phyloP scores from a whole-genome alignment of 2,888 invertebrate species.

The Sisyra terminalis region DNA sequence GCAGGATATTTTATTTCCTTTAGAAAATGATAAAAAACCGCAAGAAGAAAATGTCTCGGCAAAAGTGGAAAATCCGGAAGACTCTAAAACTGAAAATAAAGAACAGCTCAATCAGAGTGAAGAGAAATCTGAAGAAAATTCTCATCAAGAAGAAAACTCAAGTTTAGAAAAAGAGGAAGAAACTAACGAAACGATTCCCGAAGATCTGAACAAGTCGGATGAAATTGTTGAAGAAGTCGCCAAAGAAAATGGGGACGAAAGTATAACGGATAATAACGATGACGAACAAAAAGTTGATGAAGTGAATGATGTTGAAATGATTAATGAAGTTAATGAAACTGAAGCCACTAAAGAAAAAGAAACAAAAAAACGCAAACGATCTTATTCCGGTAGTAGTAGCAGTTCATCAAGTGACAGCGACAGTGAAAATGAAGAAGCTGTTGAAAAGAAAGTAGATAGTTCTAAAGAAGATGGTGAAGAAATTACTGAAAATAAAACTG shows the following conservation, averaged over 20 bases:
- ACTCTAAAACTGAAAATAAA: constrained; percentile 7
- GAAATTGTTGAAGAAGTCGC: constrained; percentile 26
- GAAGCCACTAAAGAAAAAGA: constrained; percentile 12
- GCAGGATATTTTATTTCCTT: no score
- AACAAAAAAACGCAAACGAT: constrained; percentile 28
- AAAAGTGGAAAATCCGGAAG: constrained; percentile 9
- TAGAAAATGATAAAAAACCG: constrained; percentile 8
- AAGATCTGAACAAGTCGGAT: constrained; percentile 21
- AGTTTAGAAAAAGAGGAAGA: constrained; percentile 20
- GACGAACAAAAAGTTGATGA: constrained; percentile 12
- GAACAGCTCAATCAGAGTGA: constrained; percentile 15
- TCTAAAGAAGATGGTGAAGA: constrained; percentile 18
- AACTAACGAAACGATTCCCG: constrained; percentile 29
- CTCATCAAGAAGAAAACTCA: constrained; percentile 14
- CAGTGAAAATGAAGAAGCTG: constrained; percentile 26
- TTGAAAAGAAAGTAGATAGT: constrained; percentile 15
- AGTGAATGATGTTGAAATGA: constrained; percentile 12
- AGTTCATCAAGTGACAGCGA: constrained; percentile 32
- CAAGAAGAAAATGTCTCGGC: constrained; percentile 10
- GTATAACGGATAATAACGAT: constrained; percentile 8
- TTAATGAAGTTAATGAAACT: constrained; percentile 13
- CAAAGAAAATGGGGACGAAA: constrained; percentile 10
- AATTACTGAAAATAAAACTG: constrained; percentile 20
- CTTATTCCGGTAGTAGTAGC: constrained; percentile 32
- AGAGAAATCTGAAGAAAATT: constrained; percentile 16